phyloP scores from a whole-genome alignment of 1,140 invertebrate species.

The Tetraneura akinire region DNA sequence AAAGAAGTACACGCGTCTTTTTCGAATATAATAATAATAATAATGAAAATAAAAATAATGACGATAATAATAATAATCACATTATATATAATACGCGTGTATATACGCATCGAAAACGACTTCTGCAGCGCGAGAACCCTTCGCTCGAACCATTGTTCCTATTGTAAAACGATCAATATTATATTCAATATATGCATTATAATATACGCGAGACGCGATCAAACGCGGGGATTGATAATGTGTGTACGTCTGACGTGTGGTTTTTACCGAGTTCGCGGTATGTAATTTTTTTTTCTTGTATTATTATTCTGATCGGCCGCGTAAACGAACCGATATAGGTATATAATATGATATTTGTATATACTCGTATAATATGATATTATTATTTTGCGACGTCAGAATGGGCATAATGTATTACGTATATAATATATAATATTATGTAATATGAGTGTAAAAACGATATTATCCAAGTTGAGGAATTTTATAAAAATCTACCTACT shows the following conservation, averaged over 20 bases:
- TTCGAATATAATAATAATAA: slow-evolving; percentile 44
- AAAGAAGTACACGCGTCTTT: background rate
- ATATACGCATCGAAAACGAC: slow-evolving; percentile 36
- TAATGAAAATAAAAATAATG: slow-evolving; percentile 8
- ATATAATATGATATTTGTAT: no score
- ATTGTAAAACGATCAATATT: slow-evolving; percentile 46
- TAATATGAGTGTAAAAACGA: no score
- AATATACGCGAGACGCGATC: background rate
- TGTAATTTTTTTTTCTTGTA: no score
- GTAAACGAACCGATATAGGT: background rate
- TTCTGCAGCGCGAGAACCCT: slow-evolving; percentile 43
- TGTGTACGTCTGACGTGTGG: slow-evolving; percentile 10
- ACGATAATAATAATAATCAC: no score
- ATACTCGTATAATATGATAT: no score
- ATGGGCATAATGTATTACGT: no score
- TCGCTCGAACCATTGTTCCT: slow-evolving; percentile 40
- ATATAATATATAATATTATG: no score
- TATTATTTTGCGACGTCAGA: no score
- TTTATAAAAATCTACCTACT: no score
- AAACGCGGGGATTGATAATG: background rate
- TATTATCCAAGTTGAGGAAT: no score
- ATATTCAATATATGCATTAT: no score
- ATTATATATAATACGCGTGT: no score
- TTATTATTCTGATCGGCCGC: slow-evolving; percentile 11
- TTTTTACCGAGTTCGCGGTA: slow-evolving; percentile 10